Percentiles rank a stretch among this genome's conserved stretches.
Conservation (phyloP, 2,113 vertebrate genomes). For the Cnemophilus loriae region DNA sequence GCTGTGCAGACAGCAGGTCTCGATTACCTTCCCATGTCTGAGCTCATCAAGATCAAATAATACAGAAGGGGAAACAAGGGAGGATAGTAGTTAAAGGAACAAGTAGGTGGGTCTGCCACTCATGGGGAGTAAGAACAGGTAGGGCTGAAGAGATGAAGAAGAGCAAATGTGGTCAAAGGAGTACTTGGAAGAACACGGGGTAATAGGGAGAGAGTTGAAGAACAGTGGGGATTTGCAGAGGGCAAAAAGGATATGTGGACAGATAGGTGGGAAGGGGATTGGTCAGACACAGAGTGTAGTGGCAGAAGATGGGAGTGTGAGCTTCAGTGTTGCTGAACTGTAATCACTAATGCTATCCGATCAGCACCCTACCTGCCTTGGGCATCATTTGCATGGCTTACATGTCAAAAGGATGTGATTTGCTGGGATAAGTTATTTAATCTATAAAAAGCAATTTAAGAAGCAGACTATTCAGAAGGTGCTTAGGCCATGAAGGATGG, state of each 20-base stretch:
- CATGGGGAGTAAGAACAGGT: neutral
- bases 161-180: neutral
- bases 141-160: neutral
- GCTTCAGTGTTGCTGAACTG: neutral
- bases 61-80: neutral
- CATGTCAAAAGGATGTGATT: neutral
- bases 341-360: neutral
- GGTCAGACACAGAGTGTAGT: neutral
- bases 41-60: neutral
- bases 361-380: neutral
- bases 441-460: slow-evolving; percentile 17
- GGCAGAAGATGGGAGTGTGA: neutral
- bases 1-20: neutral
- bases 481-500: neutral
- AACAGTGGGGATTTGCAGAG: neutral
- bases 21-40: neutral
- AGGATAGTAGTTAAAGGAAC: neutral
- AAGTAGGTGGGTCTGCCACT: neutral
- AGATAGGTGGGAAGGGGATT: neutral
- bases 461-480: neutral
- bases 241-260: neutral
- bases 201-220: neutral
- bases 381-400: neutral
- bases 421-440: neutral
- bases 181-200: neutral